Conservation (phyloP, 2,113 vertebrate species). For the Lepus europaeus region DNA sequence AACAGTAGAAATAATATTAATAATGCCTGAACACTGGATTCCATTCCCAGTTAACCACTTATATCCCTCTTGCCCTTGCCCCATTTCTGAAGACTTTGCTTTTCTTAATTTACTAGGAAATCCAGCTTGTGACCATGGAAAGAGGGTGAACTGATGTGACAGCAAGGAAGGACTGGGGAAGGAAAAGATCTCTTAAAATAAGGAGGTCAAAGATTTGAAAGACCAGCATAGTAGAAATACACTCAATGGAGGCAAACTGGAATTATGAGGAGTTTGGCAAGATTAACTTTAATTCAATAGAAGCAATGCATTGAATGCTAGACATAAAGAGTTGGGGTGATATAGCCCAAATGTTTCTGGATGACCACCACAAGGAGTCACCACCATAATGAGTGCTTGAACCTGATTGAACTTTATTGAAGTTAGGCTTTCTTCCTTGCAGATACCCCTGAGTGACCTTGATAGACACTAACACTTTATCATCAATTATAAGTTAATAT, state of each 20-base stretch:
- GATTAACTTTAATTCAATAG: conserved; percentile 16
- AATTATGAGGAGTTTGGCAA: conserved; percentile 28
- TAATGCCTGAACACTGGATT: background rate
- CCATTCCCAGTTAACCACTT: background rate
- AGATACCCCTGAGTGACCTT: background rate
- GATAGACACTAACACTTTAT: background rate
- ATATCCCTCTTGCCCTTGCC: background rate
- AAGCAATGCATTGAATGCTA: background rate
- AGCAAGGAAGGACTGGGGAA: background rate
- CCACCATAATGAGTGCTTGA: too few relatives aligned
- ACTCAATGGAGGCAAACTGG: background rate
- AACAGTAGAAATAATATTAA: background rate
- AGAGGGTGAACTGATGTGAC: background rate
- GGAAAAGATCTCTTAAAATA: conserved; percentile 29
- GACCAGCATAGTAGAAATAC: background rate
- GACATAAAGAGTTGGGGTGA: background rate
- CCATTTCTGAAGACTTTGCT: background rate
- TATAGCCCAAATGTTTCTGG: background rate
- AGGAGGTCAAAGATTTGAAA: background rate
- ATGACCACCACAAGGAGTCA: background rate
- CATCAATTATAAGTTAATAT: background rate
- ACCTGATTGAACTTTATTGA: background rate
- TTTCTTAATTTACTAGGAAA: conserved; percentile 7
- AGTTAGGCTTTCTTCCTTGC: background rate
- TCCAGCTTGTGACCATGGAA: background rate